These are phyloP conservation scores for Rhinolophus sinicus DNA, from an alignment of 2,113 vertebrate species.

Conservation along the genomic window DNA sequence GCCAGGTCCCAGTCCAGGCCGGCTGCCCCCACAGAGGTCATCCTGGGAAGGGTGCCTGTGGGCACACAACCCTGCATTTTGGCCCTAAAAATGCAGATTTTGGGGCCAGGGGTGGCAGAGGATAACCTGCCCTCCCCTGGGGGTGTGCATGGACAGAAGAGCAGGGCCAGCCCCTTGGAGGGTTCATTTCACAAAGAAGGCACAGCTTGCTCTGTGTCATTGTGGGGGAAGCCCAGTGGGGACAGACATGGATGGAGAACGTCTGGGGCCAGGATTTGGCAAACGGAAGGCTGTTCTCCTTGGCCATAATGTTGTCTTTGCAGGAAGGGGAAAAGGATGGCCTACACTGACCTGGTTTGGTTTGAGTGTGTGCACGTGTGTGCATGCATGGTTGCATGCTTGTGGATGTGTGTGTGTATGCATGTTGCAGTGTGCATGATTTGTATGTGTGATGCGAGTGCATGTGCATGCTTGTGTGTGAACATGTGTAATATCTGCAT, in stretches of 20 bases:
- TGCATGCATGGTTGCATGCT: not conserved
- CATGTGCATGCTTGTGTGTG: not conserved
- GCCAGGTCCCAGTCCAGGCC: not conserved
- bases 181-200: not conserved
- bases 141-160: not conserved
- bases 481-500: not conserved
- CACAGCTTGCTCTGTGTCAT: not conserved
- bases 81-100: not conserved
- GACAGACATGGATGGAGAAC: not conserved
- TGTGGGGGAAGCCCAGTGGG: not conserved
- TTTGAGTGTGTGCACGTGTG: not conserved
- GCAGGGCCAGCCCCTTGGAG: not conserved
- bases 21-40: not conserved
- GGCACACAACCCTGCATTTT: not conserved
- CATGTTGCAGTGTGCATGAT: no score
- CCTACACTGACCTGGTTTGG: constrained; percentile 7
- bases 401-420: not conserved
- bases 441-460: not conserved
- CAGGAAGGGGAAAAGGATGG: not conserved
- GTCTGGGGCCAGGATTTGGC: not conserved
- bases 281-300: not conserved
- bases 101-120: not conserved
- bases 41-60: not conserved
- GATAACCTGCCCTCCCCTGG: not conserved
- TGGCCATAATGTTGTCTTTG: not conserved